Conservation (phyloP, 2,888 invertebrate genomes). For the Melinopterus prodromus region DNA sequence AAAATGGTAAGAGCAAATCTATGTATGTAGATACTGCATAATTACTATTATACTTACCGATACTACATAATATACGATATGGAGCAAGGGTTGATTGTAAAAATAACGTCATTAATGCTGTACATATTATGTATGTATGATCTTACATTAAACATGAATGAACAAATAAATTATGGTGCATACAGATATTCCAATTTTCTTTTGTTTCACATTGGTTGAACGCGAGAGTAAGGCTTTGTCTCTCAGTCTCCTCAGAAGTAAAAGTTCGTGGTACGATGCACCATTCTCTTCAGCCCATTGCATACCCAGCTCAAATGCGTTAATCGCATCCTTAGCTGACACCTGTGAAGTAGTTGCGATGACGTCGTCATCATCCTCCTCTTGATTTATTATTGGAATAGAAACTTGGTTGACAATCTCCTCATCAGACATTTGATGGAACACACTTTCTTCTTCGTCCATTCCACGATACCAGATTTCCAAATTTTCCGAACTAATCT, state of each 20-base stretch:
- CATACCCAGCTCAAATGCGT: not conserved
- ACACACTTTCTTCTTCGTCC: not conserved
- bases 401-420: not conserved
- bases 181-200: not conserved
- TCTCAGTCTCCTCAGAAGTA: not conserved
- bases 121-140: not conserved
- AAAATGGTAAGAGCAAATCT: too few species aligned
- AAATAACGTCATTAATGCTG: too few species aligned
- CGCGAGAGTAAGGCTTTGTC: not conserved
- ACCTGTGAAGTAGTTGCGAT: not conserved
- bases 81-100: too few species aligned
- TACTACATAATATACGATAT: too few species aligned
- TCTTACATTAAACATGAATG: not conserved
- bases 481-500: not conserved
- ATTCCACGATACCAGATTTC: not conserved
- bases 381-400: not conserved
- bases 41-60: too few species aligned
- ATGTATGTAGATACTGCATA: too few species aligned
- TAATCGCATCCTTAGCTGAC: not conserved
- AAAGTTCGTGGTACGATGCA: not conserved
- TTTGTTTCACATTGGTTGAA: not conserved
- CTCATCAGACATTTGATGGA: not conserved
- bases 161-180: not conserved
- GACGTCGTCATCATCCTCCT: not conserved
- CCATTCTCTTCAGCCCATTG: not conserved